Conservation (phyloP, 2,888 invertebrate species). For the Noctua fimbriata region DNA sequence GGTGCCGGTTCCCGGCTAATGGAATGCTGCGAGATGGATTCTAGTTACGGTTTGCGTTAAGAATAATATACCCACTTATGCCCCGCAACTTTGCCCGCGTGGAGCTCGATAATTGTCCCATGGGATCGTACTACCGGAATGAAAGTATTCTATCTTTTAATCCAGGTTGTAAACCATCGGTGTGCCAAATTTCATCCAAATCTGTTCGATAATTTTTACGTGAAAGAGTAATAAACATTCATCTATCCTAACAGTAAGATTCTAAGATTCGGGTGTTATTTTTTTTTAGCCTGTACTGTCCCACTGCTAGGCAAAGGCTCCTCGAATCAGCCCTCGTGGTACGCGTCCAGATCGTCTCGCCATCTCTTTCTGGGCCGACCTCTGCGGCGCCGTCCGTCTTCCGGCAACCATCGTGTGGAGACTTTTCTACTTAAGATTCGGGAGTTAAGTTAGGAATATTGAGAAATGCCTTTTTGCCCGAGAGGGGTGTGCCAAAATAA, state of each 20-base stretch:
- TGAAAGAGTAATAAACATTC: background rate
- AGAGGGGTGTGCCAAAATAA: background rate
- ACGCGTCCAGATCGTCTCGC: too few relatives aligned
- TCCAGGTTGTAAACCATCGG: background rate
- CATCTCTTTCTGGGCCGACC: too few relatives aligned
- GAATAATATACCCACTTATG: background rate
- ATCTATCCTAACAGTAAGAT: background rate
- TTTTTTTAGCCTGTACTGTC: too few relatives aligned
- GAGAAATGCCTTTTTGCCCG: background rate
- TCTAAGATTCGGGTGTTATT: background rate
- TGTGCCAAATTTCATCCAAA: background rate
- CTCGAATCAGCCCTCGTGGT: too few relatives aligned
- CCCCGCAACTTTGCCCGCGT: too few relatives aligned
- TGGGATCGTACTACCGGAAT: background rate
- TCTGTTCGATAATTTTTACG: background rate
- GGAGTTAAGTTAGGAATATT: background rate
- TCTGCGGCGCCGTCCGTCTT: too few relatives aligned
- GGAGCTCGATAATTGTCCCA: background rate
- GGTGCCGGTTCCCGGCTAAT: constrained; percentile 45
- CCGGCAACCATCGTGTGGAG: too few relatives aligned
- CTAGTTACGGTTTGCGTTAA: constrained; percentile 9
- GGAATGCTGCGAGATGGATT: constrained; percentile 40
- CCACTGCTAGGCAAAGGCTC: too few relatives aligned
- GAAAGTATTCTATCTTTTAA: background rate
- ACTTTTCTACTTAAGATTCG: background rate